Percentiles rank a stretch among this genome's conserved stretches.
Evolutionary conservation across 1,140 invertebrate genomes (phyloP).

Genomic region (Eumaeus atala): DNA sequence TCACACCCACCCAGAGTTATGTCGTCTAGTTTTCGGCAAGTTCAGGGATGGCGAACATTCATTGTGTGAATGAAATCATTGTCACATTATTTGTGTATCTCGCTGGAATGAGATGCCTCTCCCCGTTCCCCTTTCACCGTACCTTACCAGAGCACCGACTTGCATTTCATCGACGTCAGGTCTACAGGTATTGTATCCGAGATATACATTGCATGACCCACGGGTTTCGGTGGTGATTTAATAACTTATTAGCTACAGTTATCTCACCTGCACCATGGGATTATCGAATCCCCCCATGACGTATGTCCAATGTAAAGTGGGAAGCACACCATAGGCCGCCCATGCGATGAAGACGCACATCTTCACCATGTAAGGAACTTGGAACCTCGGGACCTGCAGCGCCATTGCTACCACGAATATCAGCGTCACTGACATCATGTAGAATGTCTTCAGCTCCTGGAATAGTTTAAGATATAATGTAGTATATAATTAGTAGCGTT

Average conservation of each 20-base stretch:
- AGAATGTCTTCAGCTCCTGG: slow-evolving; percentile 88
- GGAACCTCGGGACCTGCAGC: slow-evolving; percentile 85
- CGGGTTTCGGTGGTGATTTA: background rate
- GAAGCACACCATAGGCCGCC: slow-evolving; percentile 92
- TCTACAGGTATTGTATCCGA: background rate
- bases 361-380: slow-evolving; percentile 82
- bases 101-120: too few species aligned
- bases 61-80: too few species aligned
- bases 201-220: background rate
- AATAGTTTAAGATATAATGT: slow-evolving; percentile 60
- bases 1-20: too few species aligned
- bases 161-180: too few species aligned
- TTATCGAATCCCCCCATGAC: slow-evolving; percentile 91
- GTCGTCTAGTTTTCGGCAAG: too few species aligned
- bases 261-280: slow-evolving; percentile 84
- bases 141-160: too few species aligned
- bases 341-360: slow-evolving; percentile 89
- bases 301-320: slow-evolving; percentile 92
- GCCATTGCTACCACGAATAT: slow-evolving; percentile 87
- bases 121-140: too few species aligned
- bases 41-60: too few species aligned
- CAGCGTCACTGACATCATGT: slow-evolving; percentile 84
- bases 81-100: too few species aligned
- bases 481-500: too few species aligned
- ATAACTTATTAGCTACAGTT: background rate